Evolutionary conservation across 2,888 invertebrate species (phyloP), one percentile per base, ranked within the genome.

Genomic region (Meteorus cinctellus): DNA sequence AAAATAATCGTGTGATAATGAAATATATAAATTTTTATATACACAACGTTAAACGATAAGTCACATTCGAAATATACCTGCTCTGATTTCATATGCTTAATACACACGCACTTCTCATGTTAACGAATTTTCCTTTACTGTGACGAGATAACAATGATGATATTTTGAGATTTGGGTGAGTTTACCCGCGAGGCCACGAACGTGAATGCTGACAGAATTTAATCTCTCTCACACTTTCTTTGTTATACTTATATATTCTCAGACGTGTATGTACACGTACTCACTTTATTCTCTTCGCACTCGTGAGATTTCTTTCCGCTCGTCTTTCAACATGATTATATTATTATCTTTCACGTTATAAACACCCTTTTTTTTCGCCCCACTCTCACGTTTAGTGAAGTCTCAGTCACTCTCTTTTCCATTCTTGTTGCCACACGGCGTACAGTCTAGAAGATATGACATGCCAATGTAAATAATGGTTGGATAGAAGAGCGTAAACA

Each of bases 401-500:
- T 41, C 41, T 2, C 41, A 41, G 41, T 41, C 41, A 41, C 83
- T 82, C 76, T 69, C 70, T 62, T 63, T 12, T 41, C 41, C 41
- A 41, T 41, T 41, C 12, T 41, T 41, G 41, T 41, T 41, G 41
- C 41, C 12, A 41, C 5, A 48, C 48, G 48, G n/a, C 81, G 82
- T 81, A 68, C 81, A 84, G 82, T 85, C 85, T 85, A 84, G 85
- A 87, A 84, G 85, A 87, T 87, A 86, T 80, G 84, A 81, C 79
- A 82, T 63, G 34, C 85, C 82, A 81, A 82, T 83, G 87, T 84
- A 88, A 87, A 88, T 85, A 87, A 62, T 78, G 79, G 55, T 83
- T 76, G 85, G 87, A 87, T 86, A 81, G 86, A 83, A 82, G 84
- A 79, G 65, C 41, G 86, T 84, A 88, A 88, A 88, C 87, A 88